Percentiles rank a stretch among this genome's conserved stretches.
These are phyloP conservation scores for Calliphora vomitoria DNA, from an alignment of 2,888 invertebrate species.

Conservation along the genomic window DNA sequence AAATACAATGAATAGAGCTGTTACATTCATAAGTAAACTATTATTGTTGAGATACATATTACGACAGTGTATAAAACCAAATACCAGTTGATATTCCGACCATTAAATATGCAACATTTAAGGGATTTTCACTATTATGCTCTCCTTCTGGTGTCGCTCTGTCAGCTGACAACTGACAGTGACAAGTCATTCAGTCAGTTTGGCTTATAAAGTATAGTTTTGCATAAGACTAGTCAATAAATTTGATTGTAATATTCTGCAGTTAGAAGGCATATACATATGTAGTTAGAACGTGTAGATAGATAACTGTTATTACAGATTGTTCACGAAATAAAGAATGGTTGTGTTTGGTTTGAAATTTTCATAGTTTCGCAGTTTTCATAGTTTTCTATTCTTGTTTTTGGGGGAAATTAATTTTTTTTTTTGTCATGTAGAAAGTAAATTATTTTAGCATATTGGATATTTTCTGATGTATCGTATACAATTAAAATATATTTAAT, in stretches of 20 bases:
- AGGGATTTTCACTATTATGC: constrained; percentile 29
- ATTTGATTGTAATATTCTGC: background rate
- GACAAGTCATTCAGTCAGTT: background rate
- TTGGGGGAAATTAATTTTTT: too few species aligned
- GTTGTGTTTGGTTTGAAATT: too few species aligned
- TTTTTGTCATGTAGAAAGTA: too few species aligned
- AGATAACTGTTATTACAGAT: background rate
- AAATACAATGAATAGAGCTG: constrained; percentile 1
- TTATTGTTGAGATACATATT: constrained; percentile 17
- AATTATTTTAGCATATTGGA: too few species aligned
- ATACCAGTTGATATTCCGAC: constrained; percentile 52
- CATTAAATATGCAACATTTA: constrained; percentile 53
- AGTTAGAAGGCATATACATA: background rate
- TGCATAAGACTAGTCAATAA: constrained; percentile 27
- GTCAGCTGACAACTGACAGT: background rate
- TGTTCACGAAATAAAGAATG: background rate
- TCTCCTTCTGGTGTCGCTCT: background rate
- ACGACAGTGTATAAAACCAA: constrained; percentile 5
- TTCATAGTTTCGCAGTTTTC: too few species aligned
- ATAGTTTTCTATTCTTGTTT: too few species aligned
- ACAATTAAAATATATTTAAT: too few species aligned
- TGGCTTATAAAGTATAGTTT: background rate
- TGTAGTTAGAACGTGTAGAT: background rate
- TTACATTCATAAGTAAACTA: constrained; percentile 28
- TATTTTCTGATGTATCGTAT: too few species aligned